These are phyloP conservation scores for Propithecus perrieri DNA, from an alignment of 2,797 vertebrate species.

Conservation along the genomic window DNA sequence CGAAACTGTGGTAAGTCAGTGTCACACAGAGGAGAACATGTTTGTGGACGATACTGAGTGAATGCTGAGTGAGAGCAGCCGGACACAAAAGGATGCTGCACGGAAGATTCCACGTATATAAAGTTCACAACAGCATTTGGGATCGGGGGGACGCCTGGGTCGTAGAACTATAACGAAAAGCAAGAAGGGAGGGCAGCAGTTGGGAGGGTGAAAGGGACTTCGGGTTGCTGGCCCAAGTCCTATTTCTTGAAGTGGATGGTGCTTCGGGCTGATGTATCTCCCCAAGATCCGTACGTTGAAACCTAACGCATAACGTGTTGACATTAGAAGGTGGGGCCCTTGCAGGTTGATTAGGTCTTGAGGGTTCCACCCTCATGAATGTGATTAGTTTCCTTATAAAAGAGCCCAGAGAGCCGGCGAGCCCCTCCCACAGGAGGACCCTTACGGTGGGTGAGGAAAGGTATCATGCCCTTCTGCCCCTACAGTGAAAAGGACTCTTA, in stretches of 20 bases:
- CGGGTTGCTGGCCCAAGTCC: not conserved
- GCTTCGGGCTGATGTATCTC: not conserved
- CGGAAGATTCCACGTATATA: accelerated
- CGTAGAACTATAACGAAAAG: not conserved
- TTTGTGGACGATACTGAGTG: not conserved
- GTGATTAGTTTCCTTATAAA: not conserved
- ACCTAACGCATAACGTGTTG: not conserved
- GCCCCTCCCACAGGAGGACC: not conserved
- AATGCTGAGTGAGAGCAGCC: not conserved
- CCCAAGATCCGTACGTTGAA: not conserved
- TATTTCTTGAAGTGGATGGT: not conserved
- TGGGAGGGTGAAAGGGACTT: not conserved
- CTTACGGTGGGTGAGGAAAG: not conserved
- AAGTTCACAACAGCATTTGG: not conserved
- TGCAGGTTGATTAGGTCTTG: no score
- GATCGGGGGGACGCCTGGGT: not conserved
- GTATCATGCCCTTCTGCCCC: not conserved
- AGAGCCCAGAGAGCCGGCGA: not conserved
- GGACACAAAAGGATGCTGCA: not conserved
- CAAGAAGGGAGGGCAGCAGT: not conserved
- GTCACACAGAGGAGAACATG: not conserved
- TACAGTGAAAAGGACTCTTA: not conserved
- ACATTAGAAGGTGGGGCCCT: not conserved
- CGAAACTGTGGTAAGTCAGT: not conserved
- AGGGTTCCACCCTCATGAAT: not conserved